Base-by-base conservation (phyloP, 2,888 invertebrate genomes). In the Ophion ellenae region DNA sequence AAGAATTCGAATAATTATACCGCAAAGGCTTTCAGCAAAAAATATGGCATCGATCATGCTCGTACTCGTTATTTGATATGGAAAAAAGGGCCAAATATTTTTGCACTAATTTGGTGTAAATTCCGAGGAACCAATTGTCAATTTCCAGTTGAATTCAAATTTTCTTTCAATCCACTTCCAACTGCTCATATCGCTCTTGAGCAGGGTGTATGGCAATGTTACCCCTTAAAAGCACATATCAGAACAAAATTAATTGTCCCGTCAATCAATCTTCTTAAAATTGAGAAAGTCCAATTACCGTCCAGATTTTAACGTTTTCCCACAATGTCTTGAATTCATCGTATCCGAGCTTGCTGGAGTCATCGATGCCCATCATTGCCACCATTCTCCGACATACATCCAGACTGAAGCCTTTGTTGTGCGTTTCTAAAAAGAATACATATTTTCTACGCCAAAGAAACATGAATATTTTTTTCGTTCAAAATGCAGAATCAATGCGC, bases 331-430 rank as follows among this genome's bases (percentile, higher is more conserved):
- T 97, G 92, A 99, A 99, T 94, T 99, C 99, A 81, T 98, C 97
- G 90, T 97, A 97, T 14, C 98, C 98, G 74, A 99, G 95, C 92
- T 98, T 98, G 0, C 99, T 99, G 0, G 98, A 98, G 90, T 97
- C 96, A 94, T 99, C 98, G 45, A 96, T 96, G 93, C 99, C 99
- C 94, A 98, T 94, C 97, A 99, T 97, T 0, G 98, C 98, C 61
- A 99, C 96, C 97, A 99, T 98, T 89, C 98, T 97, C 87, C 98
- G 96, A 93, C 98, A 98, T 2, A 98, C 96, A 86, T 99, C 99
- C 94, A 98, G 97, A 7, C 97, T 97, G 94, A 99, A 98, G 47
- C 98, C 98, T 90, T 95, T 94, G 73, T 96, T 96, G 88, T 96
- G 95, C 75, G 96, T 95, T 92, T 97, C 97, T 97, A 95, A 9